Base-by-base conservation (phyloP, 1,140 invertebrate species). In the Linepithema humile region DNA sequence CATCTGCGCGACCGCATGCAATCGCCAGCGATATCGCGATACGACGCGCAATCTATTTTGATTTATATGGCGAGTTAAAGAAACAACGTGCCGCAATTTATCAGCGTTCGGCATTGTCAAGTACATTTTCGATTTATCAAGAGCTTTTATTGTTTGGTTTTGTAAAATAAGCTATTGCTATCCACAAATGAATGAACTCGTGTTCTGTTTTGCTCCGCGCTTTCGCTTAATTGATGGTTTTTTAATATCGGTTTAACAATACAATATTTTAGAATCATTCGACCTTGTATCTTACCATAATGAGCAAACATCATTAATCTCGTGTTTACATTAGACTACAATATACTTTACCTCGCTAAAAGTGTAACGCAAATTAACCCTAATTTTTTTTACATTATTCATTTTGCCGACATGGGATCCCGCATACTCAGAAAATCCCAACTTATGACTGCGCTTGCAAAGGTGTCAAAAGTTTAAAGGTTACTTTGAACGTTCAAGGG, bases 301-400 rank as follows among this genome's bases (percentile, higher is more conserved):
- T 32, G 9, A 20, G 17, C 35, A 53, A 55, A 78, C 62, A 53
- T 69, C 67, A 78, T 78, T 78, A 78, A 78, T 78, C 40, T 10
- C 9, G 35, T n/a, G 45, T 35, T 40, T 78, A 15, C 40, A 20
- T 48, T 35, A 15, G 20, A 35, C 15, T 65, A 17, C 40, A 78
- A 69, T 20, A 50, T 26, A 65, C 62, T 69, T 72, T 69, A 55
- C 62, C 23, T n/a, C 17, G 35, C 20, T 40, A 53, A 78, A 17
- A 55, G 12, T 20, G 17, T 40, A 20, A 5, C 64, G 40, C 9
- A 43, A 50, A 50, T 50, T 23, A 15, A 67, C 65, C 67, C 67
- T 78, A 20, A 23, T 53, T 78, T 26, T 69, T 72, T 50, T 67
- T 69, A 75, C 59, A 45, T 78, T 67, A 35, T 45, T 29, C n/a